Base-by-base conservation (phyloP, 2,113 vertebrate species). In the Scolopax mira region DNA sequence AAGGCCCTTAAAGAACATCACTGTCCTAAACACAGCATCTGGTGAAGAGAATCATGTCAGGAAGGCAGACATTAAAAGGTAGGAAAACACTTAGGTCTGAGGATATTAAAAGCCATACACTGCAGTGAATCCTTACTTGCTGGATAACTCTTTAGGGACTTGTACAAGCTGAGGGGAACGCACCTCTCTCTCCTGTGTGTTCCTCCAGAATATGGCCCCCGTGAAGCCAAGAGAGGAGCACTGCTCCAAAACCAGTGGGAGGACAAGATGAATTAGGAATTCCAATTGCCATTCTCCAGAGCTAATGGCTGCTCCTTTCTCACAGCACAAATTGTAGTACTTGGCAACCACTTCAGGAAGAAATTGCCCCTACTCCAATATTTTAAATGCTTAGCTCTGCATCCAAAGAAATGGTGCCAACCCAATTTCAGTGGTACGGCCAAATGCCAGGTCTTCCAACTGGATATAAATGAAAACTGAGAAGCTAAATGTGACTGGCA, bases 401-500 rank as follows among this genome's bases (percentile, higher is more conserved):
- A 67, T 88, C 75, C 90, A 97, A 81, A 58, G 22, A 84, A 84
- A 61, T 0, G 10, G 22, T 93, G 93, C 93, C 90, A 96, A 87
- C 33, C 7, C 42, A 19, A 73, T 96, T 75, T 79, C 51, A 81
- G 46, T 57, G n/a, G 14, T 48, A 93, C 7, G 0, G 89, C 46
- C 72, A 74, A 96, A 80, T 3, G 21, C 57, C 84, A 94, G 46
- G 30, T 73, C 75, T 86, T 93, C 79, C 55, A 94, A 52, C 55
- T 64, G 89, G 49, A 58, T 44, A 81, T 28, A 85, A 85, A 94
- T 67, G 78, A 80, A 91, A 95, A 41, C 33, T 0, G 5, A 80
- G 73, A 89, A 94, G 82, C n/a, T 88, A 70, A 90, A 90, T 64
- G 72, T 89, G 79, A 79, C 90, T 91, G 77, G 77, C 73, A 88